Base-by-base conservation (phyloP, 2,113 vertebrate species). In the Pachycephala philippinensis region DNA sequence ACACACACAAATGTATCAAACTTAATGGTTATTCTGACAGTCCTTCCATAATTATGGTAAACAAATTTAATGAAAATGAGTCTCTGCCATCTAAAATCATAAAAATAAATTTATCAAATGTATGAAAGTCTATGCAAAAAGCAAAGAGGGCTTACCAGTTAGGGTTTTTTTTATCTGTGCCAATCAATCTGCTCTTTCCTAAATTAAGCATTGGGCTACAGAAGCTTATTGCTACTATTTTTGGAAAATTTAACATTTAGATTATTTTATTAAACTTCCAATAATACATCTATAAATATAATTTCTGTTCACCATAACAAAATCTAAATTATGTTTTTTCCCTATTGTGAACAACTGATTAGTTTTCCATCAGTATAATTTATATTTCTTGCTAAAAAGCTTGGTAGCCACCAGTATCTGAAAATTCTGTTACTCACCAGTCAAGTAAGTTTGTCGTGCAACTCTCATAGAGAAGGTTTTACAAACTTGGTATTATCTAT, bases 1-100 rank as follows among this genome's bases (percentile, higher is more conserved):
- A 91, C 6, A 12, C 24, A 90, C 78, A 78, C 24, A 89, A 90
- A 95, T 94, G 31, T 57, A 95, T 95, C 84, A 85, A 53, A 84
- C 77, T 75, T 86, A 93, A 95, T 77, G 50, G 59, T 64, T 89
- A 90, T 68, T 90, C 52, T 92, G 87, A 89, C 76, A 96, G 59
- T 71, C 45, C 30, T 89, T 94, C 65, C n/a, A 83, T 78, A 91
- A 94, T 87, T 89, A 88, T 24, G 31, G 79, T 89, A 95, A 96
- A 93, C 40, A 91, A 70, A 65, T 74, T 64, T 90, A 94, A 95
- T 71, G 84, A 92, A 78, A 83, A 87, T 74, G 13, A 93, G 64
- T 45, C 9, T 75, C 37, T 94, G 44, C n/a, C 31, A 93, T 87
- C 54, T 94, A 50, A 81, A 90, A 89, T 63, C 24, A 92, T 78